These are phyloP conservation scores for Thymelicus lineola DNA, from an alignment of 2,888 invertebrate genomes.

Conservation along the genomic window DNA sequence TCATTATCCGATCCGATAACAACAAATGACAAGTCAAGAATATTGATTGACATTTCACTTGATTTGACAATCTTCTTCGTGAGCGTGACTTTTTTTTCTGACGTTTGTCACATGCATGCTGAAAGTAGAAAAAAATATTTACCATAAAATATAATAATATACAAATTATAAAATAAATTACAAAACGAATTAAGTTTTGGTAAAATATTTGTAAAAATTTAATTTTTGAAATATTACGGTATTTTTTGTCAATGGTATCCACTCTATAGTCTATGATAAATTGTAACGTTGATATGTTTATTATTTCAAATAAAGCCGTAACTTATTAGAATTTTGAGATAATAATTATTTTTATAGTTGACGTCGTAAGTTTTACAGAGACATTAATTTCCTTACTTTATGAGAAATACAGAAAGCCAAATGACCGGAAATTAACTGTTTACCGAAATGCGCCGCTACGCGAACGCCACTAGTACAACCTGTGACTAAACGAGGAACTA, in stretches of 20 bases:
- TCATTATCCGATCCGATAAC: slow-evolving; percentile 44
- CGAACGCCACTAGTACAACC: slow-evolving; percentile 56
- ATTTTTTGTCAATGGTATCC: not conserved
- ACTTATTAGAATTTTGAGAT: no score
- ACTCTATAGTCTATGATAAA: not conserved
- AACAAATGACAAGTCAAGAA: slow-evolving; percentile 42
- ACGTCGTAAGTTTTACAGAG: no score
- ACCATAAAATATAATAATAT: no score
- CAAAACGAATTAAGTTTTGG: no score
- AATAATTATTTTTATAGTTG: no score
- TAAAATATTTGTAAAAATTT: no score
- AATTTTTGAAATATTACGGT: no score
- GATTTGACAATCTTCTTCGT: slow-evolving; percentile 5
- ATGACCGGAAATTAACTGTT: slow-evolving; percentile 33
- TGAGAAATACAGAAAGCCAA: not conserved
- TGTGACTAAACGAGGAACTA: slow-evolving; percentile 68
- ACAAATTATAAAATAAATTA: no score
- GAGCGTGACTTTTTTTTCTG: slow-evolving; percentile 37
- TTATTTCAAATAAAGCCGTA: no score
- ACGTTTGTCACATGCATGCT: slow-evolving; percentile 1
- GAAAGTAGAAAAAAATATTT: no score
- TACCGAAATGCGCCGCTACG: slow-evolving; percentile 39
- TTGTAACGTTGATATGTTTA: not conserved
- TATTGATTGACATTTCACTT: slow-evolving; percentile 32
- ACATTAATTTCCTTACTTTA: no score